Evolutionary conservation across 2,113 vertebrate species (phyloP), one percentile per base, ranked within the genome.

Genomic region (Micronycteris hirsuta): DNA sequence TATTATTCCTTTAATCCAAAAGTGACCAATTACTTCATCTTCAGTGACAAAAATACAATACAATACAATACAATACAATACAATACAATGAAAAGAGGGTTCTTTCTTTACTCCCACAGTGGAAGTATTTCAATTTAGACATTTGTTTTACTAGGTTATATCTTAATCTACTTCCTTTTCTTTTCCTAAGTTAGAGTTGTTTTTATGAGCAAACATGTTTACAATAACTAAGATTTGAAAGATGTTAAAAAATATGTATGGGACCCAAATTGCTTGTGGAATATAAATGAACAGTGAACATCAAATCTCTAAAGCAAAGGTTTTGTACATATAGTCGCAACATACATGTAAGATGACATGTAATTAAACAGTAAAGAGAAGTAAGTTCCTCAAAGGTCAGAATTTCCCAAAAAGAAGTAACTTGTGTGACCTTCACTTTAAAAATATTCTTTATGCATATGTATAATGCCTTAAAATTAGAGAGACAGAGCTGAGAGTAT

Each of bases 131-230:
- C 45, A 93, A 80, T 89, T 71, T 71, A 77, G 45, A 91, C 26
- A 80, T 93, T n/a, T 65, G 26, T 91, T 89, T 89, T 78, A 5
- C 31, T 78, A 7, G 5, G 2, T 81, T 94, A 77, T 45, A 13
- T 58, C 67, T 85, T 94, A 20, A 93, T 80, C 19, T 52, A 65
- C 20, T 85, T 91, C 70, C n/a, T 87, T 93, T 85, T 65, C 49
- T 89, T 86, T 82, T 47, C 73, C 47, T 56, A 95, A 77, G 2
- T 86, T 58, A 86, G 11, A 89, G 49, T 81, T 82, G 47, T 43
- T 86, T 96, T 89, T 81, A 77, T 73, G 36, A 81, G 82, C 71
- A 93, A 82, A 36, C 3, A 65, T 78, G 36, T 58, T 94, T 86
- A 88, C 31, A 91, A 83, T 89, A 88, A 82, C 61, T 68, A 73